Conservation (phyloP, 2,113 vertebrate species). For the Cygnus buccinator region DNA sequence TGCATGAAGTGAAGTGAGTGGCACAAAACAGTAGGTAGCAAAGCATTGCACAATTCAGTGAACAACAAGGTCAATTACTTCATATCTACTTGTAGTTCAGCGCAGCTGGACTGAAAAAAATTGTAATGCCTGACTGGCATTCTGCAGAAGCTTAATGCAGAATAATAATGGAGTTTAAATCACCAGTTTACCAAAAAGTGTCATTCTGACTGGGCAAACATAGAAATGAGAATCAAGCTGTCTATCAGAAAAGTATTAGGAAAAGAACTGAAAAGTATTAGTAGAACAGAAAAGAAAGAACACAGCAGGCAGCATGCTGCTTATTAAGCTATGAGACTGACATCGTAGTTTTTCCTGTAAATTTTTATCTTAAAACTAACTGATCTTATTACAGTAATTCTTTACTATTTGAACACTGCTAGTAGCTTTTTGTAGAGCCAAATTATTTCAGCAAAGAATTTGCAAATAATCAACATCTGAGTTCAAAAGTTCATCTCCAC, state of each 20-base stretch:
- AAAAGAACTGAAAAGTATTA: neutral
- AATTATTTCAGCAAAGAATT: neutral
- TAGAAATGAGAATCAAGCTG: constrained; percentile 33
- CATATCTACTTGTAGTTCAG: constrained; percentile 62
- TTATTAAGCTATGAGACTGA: neutral
- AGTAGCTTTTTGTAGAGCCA: neutral
- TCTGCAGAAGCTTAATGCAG: constrained; percentile 49
- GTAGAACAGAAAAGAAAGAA: neutral
- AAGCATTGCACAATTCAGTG: constrained; percentile 61
- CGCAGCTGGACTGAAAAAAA: constrained; percentile 76
- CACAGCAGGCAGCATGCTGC: neutral
- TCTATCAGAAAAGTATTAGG: neutral
- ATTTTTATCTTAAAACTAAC: neutral
- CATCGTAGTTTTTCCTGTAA: neutral
- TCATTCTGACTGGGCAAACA: constrained; percentile 26
- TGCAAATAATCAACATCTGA: neutral
- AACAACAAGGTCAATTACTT: constrained; percentile 78
- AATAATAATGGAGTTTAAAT: constrained; percentile 71
- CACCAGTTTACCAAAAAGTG: constrained; percentile 42
- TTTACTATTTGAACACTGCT: neutral
- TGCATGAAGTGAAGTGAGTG: constrained; percentile 58
- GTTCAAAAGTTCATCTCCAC: neutral
- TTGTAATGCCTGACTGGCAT: constrained; percentile 59
- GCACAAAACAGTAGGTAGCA: constrained; percentile 70
- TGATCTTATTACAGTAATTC: neutral